Evolutionary conservation across 2,888 invertebrate species (phyloP).

Genomic region (Belgica antarctica): DNA sequence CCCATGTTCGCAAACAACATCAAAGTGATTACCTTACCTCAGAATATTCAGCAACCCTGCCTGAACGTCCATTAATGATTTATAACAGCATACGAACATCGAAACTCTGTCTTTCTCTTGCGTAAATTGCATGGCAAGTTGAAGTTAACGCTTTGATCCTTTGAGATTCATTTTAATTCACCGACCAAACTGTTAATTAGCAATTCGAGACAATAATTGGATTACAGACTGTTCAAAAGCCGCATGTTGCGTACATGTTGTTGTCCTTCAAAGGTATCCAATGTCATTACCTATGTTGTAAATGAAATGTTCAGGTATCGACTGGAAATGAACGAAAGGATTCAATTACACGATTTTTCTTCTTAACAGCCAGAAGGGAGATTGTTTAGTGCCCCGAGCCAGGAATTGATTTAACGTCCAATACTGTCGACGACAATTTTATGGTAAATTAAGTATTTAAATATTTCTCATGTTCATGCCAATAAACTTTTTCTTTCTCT

Average conservation of each 20-base stretch:
- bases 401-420: background rate
- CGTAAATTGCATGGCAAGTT: too few relatives aligned
- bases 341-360: constrained; percentile 17
- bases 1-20: too few relatives aligned
- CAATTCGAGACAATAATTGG: background rate
- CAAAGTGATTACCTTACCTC: too few relatives aligned
- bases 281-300: background rate
- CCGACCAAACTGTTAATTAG: too few relatives aligned
- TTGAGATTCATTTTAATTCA: too few relatives aligned
- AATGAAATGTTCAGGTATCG: background rate
- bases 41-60: too few relatives aligned
- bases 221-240: background rate
- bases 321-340: constrained; percentile 1
- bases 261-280: too few relatives aligned
- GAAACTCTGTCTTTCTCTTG: too few relatives aligned
- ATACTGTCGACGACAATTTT: constrained; percentile 9
- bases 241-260: background rate
- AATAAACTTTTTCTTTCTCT: background rate
- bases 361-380: background rate
- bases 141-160: too few relatives aligned
- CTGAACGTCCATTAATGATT: too few relatives aligned
- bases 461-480: constrained; percentile 8
- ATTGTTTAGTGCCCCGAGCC: background rate
- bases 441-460: constrained; percentile 11
- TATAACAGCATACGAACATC: too few relatives aligned